Percentiles rank a stretch among this genome's conserved stretches.
Conservation (phyloP, 2,113 vertebrate genomes). For the Heloderma charlesbogerti region DNA sequence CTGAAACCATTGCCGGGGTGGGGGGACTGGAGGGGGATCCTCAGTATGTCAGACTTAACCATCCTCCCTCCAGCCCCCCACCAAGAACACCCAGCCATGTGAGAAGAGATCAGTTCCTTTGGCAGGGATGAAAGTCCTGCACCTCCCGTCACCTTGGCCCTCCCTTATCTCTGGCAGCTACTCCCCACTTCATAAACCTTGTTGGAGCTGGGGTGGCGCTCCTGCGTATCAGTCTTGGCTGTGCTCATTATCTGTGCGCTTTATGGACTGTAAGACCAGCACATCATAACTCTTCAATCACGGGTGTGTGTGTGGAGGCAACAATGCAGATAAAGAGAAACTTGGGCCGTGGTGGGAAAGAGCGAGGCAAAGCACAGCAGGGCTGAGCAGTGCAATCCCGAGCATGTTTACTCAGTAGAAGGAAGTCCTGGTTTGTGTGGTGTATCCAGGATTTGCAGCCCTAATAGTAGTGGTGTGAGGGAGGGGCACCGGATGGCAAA, state of each 20-base stretch:
- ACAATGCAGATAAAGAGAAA: background rate
- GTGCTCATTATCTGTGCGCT: background rate
- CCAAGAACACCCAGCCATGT: background rate
- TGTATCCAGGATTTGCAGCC: too few species aligned
- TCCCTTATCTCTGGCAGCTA: slow-evolving; percentile 2
- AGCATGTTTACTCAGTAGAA: background rate
- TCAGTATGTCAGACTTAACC: background rate
- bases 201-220: background rate
- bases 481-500: too few species aligned
- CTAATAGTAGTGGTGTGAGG: background rate
- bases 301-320: background rate
- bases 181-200: background rate
- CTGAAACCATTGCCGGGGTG: background rate
- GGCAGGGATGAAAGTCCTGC: background rate
- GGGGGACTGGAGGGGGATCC: background rate
- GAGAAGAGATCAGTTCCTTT: background rate
- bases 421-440: background rate
- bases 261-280: slow-evolving; percentile 19
- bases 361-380: too few species aligned
- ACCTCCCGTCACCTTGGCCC: background rate
- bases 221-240: background rate
- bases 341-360: background rate
- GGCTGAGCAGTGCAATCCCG: too few species aligned
- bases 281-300: background rate
- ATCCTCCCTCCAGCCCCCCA: background rate